phyloP scores from a whole-genome alignment of 1,140 invertebrate species.

The Coelopa frigida region DNA sequence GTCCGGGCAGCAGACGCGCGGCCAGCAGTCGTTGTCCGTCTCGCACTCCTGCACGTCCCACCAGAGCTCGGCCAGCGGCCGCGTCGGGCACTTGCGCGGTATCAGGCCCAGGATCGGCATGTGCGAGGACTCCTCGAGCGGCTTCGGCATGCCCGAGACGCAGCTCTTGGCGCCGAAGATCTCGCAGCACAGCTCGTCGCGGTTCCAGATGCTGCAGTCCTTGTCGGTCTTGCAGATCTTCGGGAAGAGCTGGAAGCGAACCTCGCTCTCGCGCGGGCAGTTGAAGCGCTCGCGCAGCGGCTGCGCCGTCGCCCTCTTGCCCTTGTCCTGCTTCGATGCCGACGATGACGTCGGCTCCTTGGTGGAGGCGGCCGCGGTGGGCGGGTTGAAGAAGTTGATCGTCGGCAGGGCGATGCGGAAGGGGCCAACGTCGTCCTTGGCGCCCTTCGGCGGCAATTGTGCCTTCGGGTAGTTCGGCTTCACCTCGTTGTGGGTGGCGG shows the following conservation, averaged over 20 bases:
- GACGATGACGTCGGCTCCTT: neutral
- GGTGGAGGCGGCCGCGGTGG: no score
- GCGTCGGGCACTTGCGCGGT: slow-evolving; percentile 55
- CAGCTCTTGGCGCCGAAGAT: slow-evolving; percentile 48
- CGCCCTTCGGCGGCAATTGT: neutral
- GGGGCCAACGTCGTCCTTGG: slow-evolving; percentile 22
- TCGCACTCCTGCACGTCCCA: slow-evolving; percentile 58
- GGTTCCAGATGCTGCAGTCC: slow-evolving; percentile 48
- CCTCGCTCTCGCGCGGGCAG: slow-evolving; percentile 48
- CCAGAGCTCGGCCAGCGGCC: slow-evolving; percentile 57
- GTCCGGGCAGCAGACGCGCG: slow-evolving; percentile 63
- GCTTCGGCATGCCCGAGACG: slow-evolving; percentile 51
- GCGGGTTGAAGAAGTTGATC: slow-evolving; percentile 31
- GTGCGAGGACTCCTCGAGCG: slow-evolving; percentile 48
- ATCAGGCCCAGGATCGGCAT: slow-evolving; percentile 57
- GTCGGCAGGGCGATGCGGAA: slow-evolving; percentile 41
- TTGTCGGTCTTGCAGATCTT: slow-evolving; percentile 50
- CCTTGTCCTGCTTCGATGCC: slow-evolving; percentile 36
- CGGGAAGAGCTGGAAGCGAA: slow-evolving; percentile 48
- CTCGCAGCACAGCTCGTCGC: slow-evolving; percentile 51
- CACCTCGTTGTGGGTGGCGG: slow-evolving; percentile 43
- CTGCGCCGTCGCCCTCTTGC: slow-evolving; percentile 14
- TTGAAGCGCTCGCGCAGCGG: slow-evolving; percentile 35
- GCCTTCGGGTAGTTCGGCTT: slow-evolving; percentile 38
- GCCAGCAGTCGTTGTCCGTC: slow-evolving; percentile 60